These are phyloP conservation scores for Pseudomyrmex cubaensis DNA, from an alignment of 1,140 invertebrate genomes.

Conservation along the genomic window DNA sequence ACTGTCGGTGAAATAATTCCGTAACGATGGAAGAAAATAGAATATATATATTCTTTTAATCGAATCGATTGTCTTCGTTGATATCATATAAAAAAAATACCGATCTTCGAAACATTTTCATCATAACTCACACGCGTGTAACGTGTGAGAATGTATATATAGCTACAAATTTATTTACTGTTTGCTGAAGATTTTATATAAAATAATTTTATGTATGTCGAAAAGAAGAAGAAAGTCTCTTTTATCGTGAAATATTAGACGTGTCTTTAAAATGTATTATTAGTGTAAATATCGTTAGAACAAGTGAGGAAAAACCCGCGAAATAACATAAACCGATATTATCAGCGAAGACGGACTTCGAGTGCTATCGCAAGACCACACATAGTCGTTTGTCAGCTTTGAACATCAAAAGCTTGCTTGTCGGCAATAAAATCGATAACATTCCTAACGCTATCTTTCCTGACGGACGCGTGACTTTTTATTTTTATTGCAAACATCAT, in stretches of 20 bases:
- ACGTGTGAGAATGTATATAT: too few relatives aligned
- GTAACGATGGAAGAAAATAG: slow-evolving; percentile 1
- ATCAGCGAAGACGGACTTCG: slow-evolving; percentile 21
- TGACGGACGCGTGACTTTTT: slow-evolving; percentile 22
- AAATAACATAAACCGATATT: not conserved
- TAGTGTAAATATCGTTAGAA: not conserved
- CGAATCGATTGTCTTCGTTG: slow-evolving; percentile 45
- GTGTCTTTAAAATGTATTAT: not conserved
- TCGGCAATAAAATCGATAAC: slow-evolving; percentile 39
- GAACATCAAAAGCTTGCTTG: slow-evolving; percentile 28
- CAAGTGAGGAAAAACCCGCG: not conserved
- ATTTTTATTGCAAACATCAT: slow-evolving; percentile 32
- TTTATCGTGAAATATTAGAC: not conserved
- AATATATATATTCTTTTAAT: not conserved
- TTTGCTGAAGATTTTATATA: too few relatives aligned
- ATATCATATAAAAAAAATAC: slow-evolving; percentile 33
- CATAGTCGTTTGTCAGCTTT: slow-evolving; percentile 33
- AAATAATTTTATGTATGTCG: not conserved
- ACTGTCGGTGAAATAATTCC: slow-evolving; percentile 22
- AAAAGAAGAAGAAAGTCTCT: not conserved
- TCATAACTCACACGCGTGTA: not conserved
- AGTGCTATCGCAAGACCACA: slow-evolving; percentile 33
- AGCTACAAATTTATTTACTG: too few relatives aligned
- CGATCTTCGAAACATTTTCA: not conserved
- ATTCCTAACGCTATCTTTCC: slow-evolving; percentile 23